Evolutionary conservation across 2,113 vertebrate species (phyloP).

Genomic region (Corvus hawaiiensis): DNA sequence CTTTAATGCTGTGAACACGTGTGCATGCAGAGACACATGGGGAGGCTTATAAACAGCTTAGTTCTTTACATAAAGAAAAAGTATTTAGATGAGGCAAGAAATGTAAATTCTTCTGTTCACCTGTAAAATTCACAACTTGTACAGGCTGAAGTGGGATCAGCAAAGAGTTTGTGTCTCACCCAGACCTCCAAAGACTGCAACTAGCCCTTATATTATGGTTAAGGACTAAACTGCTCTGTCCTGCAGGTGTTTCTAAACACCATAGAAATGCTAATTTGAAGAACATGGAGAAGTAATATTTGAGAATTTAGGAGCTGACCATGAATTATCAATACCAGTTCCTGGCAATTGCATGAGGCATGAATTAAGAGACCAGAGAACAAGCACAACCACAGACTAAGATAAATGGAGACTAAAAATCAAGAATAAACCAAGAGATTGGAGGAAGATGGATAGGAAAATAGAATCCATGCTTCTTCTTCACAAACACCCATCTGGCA

Average conservation of each 20-base stretch:
- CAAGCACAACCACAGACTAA: neutral
- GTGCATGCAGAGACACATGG: neutral
- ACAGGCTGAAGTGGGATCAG: neutral
- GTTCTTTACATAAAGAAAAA: neutral
- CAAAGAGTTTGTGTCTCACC: neutral
- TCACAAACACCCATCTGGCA: neutral
- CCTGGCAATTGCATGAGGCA: neutral
- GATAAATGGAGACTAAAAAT: neutral
- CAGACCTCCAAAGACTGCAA: neutral
- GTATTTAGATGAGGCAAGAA: neutral
- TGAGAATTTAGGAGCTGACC: neutral
- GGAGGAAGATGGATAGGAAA: neutral
- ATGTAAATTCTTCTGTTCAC: neutral
- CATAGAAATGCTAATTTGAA: neutral
- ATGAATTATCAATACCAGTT: neutral
- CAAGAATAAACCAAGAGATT: neutral
- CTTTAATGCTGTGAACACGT: neutral
- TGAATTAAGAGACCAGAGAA: neutral
- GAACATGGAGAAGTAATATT: neutral
- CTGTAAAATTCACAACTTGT: neutral
- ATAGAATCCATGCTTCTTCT: neutral
- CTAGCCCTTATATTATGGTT: neutral
- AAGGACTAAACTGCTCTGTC: neutral
- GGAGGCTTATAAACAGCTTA: neutral
- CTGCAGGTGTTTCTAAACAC: neutral